Conservation (phyloP, 2,888 invertebrate species). For the Himalopsyche anomala region DNA sequence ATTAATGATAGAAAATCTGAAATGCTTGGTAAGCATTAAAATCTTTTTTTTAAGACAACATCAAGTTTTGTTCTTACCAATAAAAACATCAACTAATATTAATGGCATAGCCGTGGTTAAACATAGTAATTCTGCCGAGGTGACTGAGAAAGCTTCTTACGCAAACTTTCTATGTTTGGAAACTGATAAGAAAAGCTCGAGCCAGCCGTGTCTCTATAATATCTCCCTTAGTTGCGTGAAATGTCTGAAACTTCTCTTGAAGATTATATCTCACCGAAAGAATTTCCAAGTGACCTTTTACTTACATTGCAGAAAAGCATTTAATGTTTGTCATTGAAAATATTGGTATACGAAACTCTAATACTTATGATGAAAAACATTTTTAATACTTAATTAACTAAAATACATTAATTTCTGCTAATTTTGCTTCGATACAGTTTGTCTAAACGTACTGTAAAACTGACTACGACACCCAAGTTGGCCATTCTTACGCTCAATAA, state of each 20-base stretch:
- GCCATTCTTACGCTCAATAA: too few species aligned
- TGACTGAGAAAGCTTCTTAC: neutral
- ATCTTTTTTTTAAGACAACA: neutral
- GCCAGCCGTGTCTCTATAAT: neutral
- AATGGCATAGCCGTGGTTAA: neutral
- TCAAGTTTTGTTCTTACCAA: neutral
- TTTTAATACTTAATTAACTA: too few species aligned
- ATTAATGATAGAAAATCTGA: too few species aligned
- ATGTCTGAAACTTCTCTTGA: neutral
- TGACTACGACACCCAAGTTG: too few species aligned
- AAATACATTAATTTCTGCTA: too few species aligned
- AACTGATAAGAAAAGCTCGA: slow-evolving; percentile 25
- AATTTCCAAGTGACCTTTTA: neutral
- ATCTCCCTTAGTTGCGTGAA: neutral
- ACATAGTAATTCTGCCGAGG: neutral
- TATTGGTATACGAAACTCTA: too few species aligned
- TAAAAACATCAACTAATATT: neutral
- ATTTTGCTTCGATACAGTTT: too few species aligned
- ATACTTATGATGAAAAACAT: too few species aligned
- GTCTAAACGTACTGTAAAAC: too few species aligned
- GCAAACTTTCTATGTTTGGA: neutral
- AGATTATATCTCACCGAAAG: neutral
- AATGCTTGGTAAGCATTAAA: too few species aligned
- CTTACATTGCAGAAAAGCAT: too few species aligned
- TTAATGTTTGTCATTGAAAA: too few species aligned